Evolutionary conservation across 2,113 vertebrate species (phyloP).

Genomic region (Ceratotherium simum): DNA sequence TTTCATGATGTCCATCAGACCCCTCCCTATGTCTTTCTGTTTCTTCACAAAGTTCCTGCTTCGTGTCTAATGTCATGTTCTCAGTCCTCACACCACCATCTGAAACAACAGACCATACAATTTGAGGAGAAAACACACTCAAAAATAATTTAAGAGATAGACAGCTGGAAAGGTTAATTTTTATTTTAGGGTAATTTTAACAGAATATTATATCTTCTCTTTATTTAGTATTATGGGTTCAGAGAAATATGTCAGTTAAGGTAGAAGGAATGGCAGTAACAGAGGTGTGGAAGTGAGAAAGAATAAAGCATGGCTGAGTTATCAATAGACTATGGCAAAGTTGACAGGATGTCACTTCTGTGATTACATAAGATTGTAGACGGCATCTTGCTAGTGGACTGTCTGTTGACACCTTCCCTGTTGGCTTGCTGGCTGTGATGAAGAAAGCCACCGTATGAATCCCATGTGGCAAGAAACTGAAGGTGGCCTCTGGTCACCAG

Average conservation of each 20-base stretch:
- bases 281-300: neutral
- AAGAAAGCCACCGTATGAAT: neutral
- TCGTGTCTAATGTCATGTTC: neutral
- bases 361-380: neutral
- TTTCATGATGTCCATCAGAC: neutral
- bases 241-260: neutral
- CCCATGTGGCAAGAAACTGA: neutral
- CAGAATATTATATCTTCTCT: neutral
- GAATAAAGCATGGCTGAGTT: neutral
- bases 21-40: neutral
- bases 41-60: neutral
- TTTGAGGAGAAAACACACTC: neutral
- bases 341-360: neutral
- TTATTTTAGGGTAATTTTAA: neutral
- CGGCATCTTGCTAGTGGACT: neutral
- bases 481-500: neutral
- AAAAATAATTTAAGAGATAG: neutral
- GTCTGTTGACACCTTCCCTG: neutral
- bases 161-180: neutral
- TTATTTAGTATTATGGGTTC: neutral
- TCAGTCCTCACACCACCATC: neutral
- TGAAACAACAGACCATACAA: constrained; percentile 3
- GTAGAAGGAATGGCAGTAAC: neutral
- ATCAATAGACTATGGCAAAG: neutral
- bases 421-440: neutral